Conservation (phyloP, 2,113 vertebrate genomes). For the Boulengeromyrus knoepffleri region DNA sequence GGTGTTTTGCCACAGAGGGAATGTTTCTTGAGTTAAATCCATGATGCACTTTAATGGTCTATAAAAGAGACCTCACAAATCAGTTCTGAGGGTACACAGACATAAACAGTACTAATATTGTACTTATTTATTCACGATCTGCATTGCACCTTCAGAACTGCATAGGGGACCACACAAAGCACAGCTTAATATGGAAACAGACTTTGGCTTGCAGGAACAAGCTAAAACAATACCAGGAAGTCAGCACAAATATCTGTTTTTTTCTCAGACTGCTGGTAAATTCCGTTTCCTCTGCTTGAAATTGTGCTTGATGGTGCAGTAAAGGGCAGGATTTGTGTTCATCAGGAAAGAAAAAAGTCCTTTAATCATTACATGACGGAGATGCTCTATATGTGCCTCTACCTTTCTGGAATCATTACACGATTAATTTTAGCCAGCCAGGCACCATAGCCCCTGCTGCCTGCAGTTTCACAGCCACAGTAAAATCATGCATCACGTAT, state of each 20-base stretch:
- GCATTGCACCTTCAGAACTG: not conserved
- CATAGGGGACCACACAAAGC: not conserved
- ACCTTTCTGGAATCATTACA: not conserved
- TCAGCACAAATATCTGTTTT: not conserved
- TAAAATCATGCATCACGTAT: not conserved
- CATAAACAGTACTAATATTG: not conserved
- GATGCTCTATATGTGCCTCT: not conserved
- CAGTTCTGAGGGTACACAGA: not conserved
- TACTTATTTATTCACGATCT: not conserved
- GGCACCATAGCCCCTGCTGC: not conserved
- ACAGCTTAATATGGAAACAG: not conserved
- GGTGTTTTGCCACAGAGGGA: not conserved
- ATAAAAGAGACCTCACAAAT: not conserved
- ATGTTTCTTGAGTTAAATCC: not conserved
- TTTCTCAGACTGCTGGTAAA: not conserved
- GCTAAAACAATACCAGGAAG: conserved; percentile 10
- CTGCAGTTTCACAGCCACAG: not conserved
- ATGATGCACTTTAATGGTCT: not conserved
- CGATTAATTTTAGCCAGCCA: not conserved
- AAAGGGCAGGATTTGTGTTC: not conserved
- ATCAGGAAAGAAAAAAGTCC: not conserved
- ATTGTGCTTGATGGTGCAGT: not conserved
- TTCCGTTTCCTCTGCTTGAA: not conserved
- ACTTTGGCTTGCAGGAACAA: not conserved
- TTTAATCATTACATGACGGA: not conserved